Evolutionary conservation across 2,113 vertebrate species (phyloP).

Genomic region (Panurus biarmicus): DNA sequence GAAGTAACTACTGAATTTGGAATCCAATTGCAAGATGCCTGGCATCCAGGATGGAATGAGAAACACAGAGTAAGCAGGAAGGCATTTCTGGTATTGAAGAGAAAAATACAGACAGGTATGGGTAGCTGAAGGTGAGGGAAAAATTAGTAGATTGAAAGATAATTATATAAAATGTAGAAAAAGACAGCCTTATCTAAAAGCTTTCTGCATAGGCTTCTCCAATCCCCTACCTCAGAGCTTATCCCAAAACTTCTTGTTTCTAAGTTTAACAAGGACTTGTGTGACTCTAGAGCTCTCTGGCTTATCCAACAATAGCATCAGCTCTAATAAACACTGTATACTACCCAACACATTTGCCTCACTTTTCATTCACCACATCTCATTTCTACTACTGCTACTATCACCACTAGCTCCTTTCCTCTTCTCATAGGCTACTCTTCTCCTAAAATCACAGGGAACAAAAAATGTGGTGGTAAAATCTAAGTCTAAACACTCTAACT

Average conservation of each 20-base stretch:
- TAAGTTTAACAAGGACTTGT: background rate
- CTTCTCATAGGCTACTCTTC: background rate
- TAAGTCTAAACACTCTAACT: background rate
- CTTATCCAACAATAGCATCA: background rate
- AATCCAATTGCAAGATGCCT: background rate
- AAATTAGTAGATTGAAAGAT: background rate
- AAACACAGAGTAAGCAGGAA: background rate
- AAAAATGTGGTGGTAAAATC: background rate
- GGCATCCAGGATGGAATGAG: background rate
- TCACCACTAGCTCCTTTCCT: background rate
- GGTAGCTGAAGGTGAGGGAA: background rate
- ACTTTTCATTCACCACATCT: background rate
- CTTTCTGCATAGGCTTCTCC: background rate
- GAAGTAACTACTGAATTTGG: background rate
- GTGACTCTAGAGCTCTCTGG: background rate
- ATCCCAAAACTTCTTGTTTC: background rate
- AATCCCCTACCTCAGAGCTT: background rate
- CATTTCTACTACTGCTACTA: background rate
- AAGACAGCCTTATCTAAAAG: background rate
- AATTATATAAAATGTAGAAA: background rate
- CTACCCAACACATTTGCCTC: background rate
- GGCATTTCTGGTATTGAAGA: background rate
- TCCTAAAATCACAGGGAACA: background rate
- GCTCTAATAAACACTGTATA: background rate
- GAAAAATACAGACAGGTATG: background rate